These are phyloP conservation scores for Anguilla japonica DNA, from an alignment of 2,113 vertebrate genomes.

Conservation along the genomic window DNA sequence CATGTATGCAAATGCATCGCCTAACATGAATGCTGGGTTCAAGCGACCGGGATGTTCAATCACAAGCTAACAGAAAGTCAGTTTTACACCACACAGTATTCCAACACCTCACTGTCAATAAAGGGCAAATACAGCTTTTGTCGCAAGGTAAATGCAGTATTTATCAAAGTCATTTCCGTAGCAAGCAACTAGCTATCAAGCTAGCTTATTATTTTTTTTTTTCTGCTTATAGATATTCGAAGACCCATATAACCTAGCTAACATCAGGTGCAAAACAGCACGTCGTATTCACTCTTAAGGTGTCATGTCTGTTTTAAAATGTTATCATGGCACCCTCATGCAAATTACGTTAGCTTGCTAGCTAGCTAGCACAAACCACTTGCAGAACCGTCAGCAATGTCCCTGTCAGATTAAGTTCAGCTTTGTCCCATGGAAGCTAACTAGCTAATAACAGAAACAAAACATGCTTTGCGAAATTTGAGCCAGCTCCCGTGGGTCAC, in stretches of 20 bases:
- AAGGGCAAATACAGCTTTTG: too few relatives aligned
- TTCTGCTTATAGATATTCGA: not conserved
- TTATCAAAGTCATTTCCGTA: not conserved
- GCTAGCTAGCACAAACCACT: not conserved
- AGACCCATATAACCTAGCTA: not conserved
- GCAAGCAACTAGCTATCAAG: not conserved
- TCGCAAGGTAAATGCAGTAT: not conserved
- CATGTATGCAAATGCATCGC: too few relatives aligned
- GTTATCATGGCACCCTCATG: not conserved
- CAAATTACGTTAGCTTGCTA: not conserved
- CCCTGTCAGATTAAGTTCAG: slow-evolving; percentile 3
- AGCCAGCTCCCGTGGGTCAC: not conserved
- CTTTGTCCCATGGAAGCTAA: not conserved
- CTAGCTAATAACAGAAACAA: not conserved
- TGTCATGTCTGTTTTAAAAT: not conserved
- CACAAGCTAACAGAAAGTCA: too few relatives aligned
- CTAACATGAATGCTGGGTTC: too few relatives aligned
- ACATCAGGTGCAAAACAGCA: not conserved
- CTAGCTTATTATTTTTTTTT: not conserved
- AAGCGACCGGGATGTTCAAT: too few relatives aligned
- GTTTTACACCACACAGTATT: too few relatives aligned
- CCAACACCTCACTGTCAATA: too few relatives aligned
- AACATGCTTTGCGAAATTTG: not conserved
- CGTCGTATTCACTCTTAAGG: not conserved
- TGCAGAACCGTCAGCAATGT: not conserved